These are phyloP conservation scores for Xyliphius kryptos DNA, from an alignment of 2,113 vertebrate species.

Conservation along the genomic window DNA sequence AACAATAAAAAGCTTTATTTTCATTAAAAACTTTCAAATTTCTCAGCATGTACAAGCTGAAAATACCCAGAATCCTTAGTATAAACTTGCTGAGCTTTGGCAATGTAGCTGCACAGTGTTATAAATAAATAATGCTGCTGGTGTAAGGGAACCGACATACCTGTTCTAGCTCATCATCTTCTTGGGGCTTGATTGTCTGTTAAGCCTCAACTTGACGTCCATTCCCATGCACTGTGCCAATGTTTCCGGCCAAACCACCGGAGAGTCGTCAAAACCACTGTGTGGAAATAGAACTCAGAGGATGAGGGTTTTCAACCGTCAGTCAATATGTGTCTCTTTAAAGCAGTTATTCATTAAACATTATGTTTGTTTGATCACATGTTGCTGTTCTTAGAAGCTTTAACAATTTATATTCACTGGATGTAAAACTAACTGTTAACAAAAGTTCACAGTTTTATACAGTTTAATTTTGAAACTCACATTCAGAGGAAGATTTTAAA, in stretches of 20 bases:
- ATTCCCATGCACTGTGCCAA: slow-evolving; percentile 29
- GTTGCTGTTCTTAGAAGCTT: too few relatives aligned
- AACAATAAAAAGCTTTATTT: too few relatives aligned
- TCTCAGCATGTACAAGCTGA: not conserved
- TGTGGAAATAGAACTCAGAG: slow-evolving; percentile 44
- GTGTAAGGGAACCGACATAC: slow-evolving; percentile 25
- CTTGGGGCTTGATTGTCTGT: slow-evolving; percentile 9
- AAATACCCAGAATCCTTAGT: not conserved
- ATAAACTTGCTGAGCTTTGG: slow-evolving; percentile 17
- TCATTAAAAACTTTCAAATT: too few relatives aligned
- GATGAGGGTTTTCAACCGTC: slow-evolving; percentile 38
- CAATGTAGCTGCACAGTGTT: slow-evolving; percentile 11
- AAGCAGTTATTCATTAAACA: slow-evolving; percentile 11
- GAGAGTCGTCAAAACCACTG: slow-evolving; percentile 40
- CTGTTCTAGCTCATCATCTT: slow-evolving; percentile 31
- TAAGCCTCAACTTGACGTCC: slow-evolving; percentile 25
- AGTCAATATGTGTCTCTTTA: slow-evolving; percentile 15
- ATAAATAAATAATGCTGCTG: slow-evolving; percentile 39
- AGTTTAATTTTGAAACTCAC: too few relatives aligned
- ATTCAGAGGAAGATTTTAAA: too few relatives aligned
- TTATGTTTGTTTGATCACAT: slow-evolving; percentile 2
- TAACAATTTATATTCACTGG: too few relatives aligned
- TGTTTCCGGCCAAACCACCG: slow-evolving; percentile 35
- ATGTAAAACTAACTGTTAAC: too few relatives aligned
- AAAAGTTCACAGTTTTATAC: too few relatives aligned